Base-by-base conservation (phyloP, 2,113 vertebrate species). In the Nipponia nippon region DNA sequence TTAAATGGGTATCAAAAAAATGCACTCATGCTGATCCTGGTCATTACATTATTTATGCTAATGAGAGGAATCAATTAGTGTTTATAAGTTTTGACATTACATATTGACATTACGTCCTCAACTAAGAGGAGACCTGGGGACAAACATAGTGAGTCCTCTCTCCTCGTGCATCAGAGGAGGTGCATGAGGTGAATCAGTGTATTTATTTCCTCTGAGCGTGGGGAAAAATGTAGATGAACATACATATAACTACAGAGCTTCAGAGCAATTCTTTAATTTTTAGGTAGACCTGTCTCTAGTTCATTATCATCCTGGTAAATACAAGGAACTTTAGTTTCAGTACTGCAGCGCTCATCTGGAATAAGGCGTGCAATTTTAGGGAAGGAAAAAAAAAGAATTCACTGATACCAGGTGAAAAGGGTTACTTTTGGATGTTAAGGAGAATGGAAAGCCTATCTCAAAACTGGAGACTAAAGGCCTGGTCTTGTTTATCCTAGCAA, bases 361-460 rank as follows among this genome's bases (percentile, higher is more conserved):
- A 80, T 38, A 81, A 76, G 8, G 9, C 3, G 2, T 77, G 36
- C 15, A 36, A 10, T 73, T 76, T 12, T 16, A 49, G 8, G 21
- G 10, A 53, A 5, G 16, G 5, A 4, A 30, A n/a, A 6, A 6
- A 7, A 49, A 29, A 17, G 21, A 3, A 77, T 50, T 88, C 19
- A 29, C 13, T 65, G 65, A 50, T 63, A 81, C 1, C 4, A 42
- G 21, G 8, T 62, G 50, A 90, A 92, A 95, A 93, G 26, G 29
- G 30, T 52, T 86, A 25, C 26, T 63, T 89, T 47, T 59, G 70
- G 58, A 72, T 79, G 30, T 38, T 80, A 23, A 30, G 46, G 49
- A 73, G 85, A 93, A 77, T 59, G n/a, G 40, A 83, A 81, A 89
- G 29, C 71, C 69, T 93, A 70, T 95, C 92, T 96, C 81, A 52